These are phyloP conservation scores for Caenorhabditis panamensis DNA, from an alignment of 2,888 invertebrate genomes.

Conservation along the genomic window DNA sequence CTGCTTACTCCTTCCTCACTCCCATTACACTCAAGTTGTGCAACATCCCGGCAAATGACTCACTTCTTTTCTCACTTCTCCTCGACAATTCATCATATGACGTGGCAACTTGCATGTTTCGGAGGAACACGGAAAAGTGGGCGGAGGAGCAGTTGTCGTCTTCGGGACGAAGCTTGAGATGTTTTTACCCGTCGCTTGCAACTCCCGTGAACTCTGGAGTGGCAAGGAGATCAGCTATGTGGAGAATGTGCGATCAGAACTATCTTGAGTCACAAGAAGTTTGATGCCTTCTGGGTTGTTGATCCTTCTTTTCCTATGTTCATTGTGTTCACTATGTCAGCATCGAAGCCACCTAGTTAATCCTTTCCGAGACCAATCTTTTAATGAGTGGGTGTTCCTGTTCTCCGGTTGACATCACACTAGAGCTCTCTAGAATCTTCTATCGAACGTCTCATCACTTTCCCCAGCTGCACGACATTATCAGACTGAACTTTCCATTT, in stretches of 20 bases:
- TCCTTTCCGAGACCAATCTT: background rate
- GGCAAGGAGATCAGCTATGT: background rate
- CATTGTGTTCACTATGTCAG: background rate
- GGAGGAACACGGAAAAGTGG: slow-evolving; percentile 17
- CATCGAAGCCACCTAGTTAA: background rate
- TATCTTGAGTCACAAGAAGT: background rate
- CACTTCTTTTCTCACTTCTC: slow-evolving; percentile 22
- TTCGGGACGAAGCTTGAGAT: background rate
- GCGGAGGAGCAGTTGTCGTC: slow-evolving; percentile 5
- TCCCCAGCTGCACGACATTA: background rate
- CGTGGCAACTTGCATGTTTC: slow-evolving; percentile 31
- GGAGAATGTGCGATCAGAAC: too few species aligned
- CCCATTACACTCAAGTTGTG: slow-evolving; percentile 31
- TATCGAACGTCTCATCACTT: too few species aligned
- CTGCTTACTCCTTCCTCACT: slow-evolving; percentile 1
- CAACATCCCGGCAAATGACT: slow-evolving; percentile 21
- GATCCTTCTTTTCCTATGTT: background rate
- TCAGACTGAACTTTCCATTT: background rate
- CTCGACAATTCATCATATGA: slow-evolving; percentile 37
- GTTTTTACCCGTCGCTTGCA: background rate
- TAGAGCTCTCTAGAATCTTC: background rate
- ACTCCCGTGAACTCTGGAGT: background rate
- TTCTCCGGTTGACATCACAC: background rate
- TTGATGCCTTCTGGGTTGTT: background rate
- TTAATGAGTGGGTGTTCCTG: background rate